Percentiles rank a stretch among this genome's conserved stretches.
Conservation (phyloP, 2,113 vertebrate genomes). For the Tupaia chinensis region DNA sequence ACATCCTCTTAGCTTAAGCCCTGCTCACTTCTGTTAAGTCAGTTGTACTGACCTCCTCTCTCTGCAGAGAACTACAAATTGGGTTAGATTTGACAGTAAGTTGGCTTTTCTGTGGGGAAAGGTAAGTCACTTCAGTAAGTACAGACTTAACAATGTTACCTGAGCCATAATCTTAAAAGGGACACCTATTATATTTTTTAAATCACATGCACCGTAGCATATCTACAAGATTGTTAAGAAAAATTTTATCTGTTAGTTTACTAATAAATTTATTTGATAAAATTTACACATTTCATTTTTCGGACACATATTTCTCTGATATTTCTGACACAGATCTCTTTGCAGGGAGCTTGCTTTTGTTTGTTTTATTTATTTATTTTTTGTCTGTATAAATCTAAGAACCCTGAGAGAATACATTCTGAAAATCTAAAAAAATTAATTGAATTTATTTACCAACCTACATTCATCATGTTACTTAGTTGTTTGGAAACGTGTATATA, state of each 20-base stretch:
- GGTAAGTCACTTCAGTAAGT: neutral
- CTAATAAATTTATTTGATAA: conserved; percentile 11
- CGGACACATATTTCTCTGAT: conserved; percentile 39
- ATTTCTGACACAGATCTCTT: conserved; percentile 24
- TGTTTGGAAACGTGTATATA: conserved; percentile 2
- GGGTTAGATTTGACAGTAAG: neutral
- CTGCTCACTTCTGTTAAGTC: neutral
- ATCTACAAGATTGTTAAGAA: neutral
- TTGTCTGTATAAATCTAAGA: neutral
- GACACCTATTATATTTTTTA: neutral
- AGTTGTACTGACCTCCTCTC: neutral
- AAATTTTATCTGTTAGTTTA: neutral
- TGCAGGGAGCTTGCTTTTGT: neutral
- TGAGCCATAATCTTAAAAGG: conserved; percentile 10
- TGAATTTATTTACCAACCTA: neutral
- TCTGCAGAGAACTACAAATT: neutral
- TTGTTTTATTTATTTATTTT: neutral
- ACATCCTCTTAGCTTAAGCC: neutral
- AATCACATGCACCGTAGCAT: neutral
- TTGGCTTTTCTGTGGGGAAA: neutral
- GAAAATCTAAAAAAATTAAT: neutral
- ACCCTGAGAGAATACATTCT: neutral
- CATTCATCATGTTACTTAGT: neutral
- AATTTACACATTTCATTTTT: conserved; percentile 40
- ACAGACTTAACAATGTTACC: conserved; percentile 7